Percentiles rank a stretch among this genome's conserved stretches.
phyloP scores from a whole-genome alignment of 2,797 vertebrate species.

The Notoglanidium macrostoma region DNA sequence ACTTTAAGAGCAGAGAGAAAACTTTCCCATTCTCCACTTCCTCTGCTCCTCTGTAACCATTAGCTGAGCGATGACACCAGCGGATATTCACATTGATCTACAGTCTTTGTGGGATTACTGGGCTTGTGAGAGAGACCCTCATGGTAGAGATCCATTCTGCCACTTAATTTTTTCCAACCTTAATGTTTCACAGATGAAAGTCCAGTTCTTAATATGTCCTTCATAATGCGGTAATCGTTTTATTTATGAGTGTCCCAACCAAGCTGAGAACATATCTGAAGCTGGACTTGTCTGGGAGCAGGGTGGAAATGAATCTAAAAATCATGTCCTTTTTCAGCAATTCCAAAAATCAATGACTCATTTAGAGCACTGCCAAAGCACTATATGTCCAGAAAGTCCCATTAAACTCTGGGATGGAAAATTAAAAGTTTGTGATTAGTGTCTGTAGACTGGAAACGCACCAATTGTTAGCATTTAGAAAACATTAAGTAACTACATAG shows the following conservation, averaged over 20 bases:
- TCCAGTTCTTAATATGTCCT: constrained; percentile 68
- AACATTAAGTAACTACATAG: neutral
- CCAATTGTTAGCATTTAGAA: neutral
- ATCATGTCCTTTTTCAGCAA: constrained; percentile 48
- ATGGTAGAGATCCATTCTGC: constrained; percentile 71
- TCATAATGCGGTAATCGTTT: constrained; percentile 73
- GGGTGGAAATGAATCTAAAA: constrained; percentile 64
- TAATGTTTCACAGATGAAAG: constrained; percentile 66
- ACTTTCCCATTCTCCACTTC: constrained; percentile 55
- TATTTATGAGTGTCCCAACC: constrained; percentile 69
- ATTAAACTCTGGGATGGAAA: constrained; percentile 43
- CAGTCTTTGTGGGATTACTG: constrained; percentile 66
- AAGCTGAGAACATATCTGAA: constrained; percentile 57
- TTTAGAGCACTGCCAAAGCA: constrained; percentile 63
- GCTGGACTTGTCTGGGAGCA: constrained; percentile 51
- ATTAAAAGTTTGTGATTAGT: neutral
- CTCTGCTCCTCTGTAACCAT: constrained; percentile 71
- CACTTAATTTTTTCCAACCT: constrained; percentile 71
- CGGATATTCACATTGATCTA: constrained; percentile 79
- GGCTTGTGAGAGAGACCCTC: constrained; percentile 59
- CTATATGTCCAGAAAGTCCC: constrained; percentile 58
- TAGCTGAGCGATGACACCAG: constrained; percentile 72
- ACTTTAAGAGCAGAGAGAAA: constrained; percentile 10
- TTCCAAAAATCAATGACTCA: constrained; percentile 70
- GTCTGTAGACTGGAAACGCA: neutral